Percentiles rank a stretch among this genome's conserved stretches.
Evolutionary conservation across 2,888 invertebrate species (phyloP).

Genomic region (Anticlea derivata): DNA sequence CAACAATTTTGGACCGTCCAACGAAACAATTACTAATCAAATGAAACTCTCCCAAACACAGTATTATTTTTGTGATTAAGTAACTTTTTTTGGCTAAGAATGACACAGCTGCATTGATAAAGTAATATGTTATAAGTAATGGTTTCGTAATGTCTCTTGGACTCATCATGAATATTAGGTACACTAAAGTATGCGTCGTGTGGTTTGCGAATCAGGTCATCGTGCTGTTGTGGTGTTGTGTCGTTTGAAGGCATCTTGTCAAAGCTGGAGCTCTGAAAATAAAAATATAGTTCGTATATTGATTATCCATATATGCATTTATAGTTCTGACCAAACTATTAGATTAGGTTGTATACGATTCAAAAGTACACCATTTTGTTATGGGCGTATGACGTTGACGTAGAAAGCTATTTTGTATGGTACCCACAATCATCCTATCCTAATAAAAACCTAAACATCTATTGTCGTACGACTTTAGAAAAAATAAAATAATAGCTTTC

Average conservation of each 20-base stretch:
- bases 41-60: slow-evolving; percentile 39
- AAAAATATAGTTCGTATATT: slow-evolving; percentile 36
- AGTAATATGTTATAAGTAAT: slow-evolving; percentile 38
- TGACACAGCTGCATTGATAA: slow-evolving; percentile 47
- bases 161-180: slow-evolving; percentile 55
- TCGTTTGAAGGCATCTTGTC: slow-evolving; percentile 72
- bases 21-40: slow-evolving; percentile 56
- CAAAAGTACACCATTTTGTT: too few species aligned
- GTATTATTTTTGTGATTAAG: slow-evolving; percentile 30
- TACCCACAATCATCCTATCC: too few species aligned
- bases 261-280: slow-evolving; percentile 77
- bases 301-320: neutral
- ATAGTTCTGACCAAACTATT: too few species aligned
- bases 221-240: slow-evolving; percentile 69
- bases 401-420: too few species aligned
- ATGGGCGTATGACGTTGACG: too few species aligned
- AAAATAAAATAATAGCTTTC: too few species aligned
- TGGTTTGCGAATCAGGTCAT: slow-evolving; percentile 64
- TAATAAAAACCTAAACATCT: too few species aligned
- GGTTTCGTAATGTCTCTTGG: slow-evolving; percentile 54
- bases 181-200: slow-evolving; percentile 45
- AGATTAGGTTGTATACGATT: neutral
- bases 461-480: too few species aligned
- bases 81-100: too few species aligned
- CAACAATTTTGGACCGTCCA: slow-evolving; percentile 68